A percentile compares a stretch with the other conserved stretches of the same genome.
phyloP scores from a whole-genome alignment of 2,888 invertebrate species.

The Platycheirus albimanus region DNA sequence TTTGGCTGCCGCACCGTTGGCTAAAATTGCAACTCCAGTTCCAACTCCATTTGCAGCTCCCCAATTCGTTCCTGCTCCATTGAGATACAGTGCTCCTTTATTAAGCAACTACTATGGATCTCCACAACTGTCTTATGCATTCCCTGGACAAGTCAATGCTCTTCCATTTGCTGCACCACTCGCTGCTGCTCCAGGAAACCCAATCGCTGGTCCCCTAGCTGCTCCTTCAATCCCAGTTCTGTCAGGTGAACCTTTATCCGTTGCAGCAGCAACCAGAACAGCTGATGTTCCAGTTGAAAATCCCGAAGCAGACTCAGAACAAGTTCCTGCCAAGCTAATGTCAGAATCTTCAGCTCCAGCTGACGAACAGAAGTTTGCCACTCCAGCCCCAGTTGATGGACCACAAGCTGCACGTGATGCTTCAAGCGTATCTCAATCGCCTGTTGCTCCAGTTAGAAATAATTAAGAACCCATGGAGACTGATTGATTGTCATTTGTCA shows the following conservation, averaged over 20 bases:
- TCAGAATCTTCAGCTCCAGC: slow-evolving; percentile 14
- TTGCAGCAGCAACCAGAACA: not conserved
- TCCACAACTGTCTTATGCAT: slow-evolving; percentile 43
- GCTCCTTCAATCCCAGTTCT: not conserved
- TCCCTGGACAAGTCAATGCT: slow-evolving; percentile 29
- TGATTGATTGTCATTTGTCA: slow-evolving; percentile 51
- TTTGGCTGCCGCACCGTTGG: slow-evolving; percentile 82
- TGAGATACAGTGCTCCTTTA: slow-evolving; percentile 28
- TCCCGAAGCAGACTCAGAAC: slow-evolving; percentile 30
- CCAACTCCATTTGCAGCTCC: slow-evolving; percentile 83
- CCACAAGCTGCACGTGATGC: slow-evolving; percentile 17
- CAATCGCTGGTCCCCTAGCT: not conserved
- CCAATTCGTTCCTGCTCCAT: slow-evolving; percentile 13
- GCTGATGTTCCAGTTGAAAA: slow-evolving; percentile 6
- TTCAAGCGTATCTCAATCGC: slow-evolving; percentile 39
- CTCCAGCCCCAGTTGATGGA: slow-evolving; percentile 58
- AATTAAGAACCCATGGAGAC: slow-evolving; percentile 51
- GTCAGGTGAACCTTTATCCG: not conserved
- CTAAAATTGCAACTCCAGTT: slow-evolving; percentile 81
- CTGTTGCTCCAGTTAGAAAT: slow-evolving; percentile 47
- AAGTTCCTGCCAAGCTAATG: slow-evolving; percentile 31
- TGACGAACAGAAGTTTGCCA: slow-evolving; percentile 16
- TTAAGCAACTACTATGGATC: slow-evolving; percentile 39
- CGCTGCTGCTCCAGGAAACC: slow-evolving; percentile 6
- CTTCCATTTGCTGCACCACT: slow-evolving; percentile 17